phyloP scores from a whole-genome alignment of 1,140 invertebrate species.

The Cyphomyrmex costatus region DNA sequence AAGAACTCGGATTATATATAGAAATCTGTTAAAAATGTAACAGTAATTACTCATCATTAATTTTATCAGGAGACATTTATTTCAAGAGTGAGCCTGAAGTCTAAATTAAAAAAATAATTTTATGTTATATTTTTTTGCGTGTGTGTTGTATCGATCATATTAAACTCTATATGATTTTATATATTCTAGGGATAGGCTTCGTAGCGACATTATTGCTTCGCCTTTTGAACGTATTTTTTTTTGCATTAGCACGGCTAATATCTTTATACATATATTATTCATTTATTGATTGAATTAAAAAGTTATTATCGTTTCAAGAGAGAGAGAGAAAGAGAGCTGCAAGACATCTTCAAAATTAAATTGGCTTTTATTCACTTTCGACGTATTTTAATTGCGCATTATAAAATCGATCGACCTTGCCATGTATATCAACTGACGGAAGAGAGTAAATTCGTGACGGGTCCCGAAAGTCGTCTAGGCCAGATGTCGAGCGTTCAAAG shows the following conservation, averaged over 20 bases:
- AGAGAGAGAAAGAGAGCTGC: too few species aligned
- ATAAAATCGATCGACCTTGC: conserved; percentile 42
- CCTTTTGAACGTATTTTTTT: conserved; percentile 5
- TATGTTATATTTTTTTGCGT: background rate
- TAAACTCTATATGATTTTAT: conserved; percentile 17
- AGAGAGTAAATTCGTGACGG: conserved; percentile 45
- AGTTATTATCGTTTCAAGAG: conserved; percentile 8
- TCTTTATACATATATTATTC: conserved; percentile 33
- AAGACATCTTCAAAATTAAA: conserved; percentile 26
- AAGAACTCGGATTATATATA: background rate
- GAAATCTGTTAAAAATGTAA: background rate
- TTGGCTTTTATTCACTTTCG: conserved; percentile 7
- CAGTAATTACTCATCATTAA: background rate
- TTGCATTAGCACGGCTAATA: conserved; percentile 23
- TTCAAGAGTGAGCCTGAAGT: background rate
- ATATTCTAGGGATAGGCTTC: background rate
- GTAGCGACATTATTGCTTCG: conserved; percentile 6
- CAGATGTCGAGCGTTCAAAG: conserved; percentile 63
- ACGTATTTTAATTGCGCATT: conserved; percentile 15
- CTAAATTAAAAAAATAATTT: conserved; percentile 11
- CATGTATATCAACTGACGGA: conserved; percentile 23
- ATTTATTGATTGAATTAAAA: conserved; percentile 11
- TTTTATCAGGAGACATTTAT: background rate
- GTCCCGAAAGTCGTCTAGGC: conserved; percentile 42
- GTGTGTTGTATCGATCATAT: background rate